A percentile compares a stretch with the other conserved stretches of the same genome.
Evolutionary conservation across 2,888 invertebrate genomes (phyloP).

Genomic region (Hyppa rectilinea): DNA sequence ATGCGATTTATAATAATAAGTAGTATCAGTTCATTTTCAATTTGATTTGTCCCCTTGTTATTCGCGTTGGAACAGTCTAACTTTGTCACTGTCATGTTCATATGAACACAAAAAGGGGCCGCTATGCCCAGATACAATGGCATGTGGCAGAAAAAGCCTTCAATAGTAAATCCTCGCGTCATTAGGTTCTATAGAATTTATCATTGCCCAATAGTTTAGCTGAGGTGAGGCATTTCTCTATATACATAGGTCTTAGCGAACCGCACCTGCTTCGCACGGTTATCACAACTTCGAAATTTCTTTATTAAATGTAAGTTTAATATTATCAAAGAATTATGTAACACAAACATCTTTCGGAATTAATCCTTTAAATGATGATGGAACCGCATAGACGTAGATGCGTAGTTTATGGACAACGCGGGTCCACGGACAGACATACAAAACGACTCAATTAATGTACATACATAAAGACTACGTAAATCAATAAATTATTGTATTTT

Average conservation of each 20-base stretch:
- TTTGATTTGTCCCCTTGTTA: background rate
- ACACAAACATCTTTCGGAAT: background rate
- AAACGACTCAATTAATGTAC: background rate
- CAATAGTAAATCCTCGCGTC: constrained; percentile 19
- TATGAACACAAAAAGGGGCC: too few relatives aligned
- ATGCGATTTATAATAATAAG: too few relatives aligned
- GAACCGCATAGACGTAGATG: too few relatives aligned
- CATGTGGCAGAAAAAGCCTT: constrained; percentile 14
- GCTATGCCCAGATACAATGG: too few relatives aligned
- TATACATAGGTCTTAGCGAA: background rate
- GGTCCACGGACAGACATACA: background rate
- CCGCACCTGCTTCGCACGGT: background rate
- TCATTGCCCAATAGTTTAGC: background rate
- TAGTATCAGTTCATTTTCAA: background rate
- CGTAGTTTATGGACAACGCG: background rate
- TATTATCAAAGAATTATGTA: background rate
- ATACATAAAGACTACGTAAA: background rate
- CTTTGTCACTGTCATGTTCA: background rate
- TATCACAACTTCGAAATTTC: background rate
- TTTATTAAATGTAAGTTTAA: background rate
- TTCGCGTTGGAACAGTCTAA: background rate
- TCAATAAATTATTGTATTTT: background rate
- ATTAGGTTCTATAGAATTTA: constrained; percentile 11
- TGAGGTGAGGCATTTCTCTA: background rate
- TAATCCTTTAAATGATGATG: background rate